Percentiles rank a stretch among this genome's conserved stretches.
Evolutionary conservation across 2,888 invertebrate species (phyloP).

Genomic region (Notodonta ziczac): DNA sequence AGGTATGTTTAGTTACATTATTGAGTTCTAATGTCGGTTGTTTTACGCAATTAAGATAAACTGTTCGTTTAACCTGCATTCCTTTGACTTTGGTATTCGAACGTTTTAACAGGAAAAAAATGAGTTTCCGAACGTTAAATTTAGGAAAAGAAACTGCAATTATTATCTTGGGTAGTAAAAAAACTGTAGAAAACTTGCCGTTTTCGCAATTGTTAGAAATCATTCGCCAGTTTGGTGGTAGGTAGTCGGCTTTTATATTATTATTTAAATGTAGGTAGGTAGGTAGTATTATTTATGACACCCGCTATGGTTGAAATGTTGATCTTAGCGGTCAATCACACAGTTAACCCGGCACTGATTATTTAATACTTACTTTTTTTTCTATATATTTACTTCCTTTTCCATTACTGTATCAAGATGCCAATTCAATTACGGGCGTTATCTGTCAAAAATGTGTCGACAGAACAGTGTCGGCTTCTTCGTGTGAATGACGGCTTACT

Average conservation of each 20-base stretch:
- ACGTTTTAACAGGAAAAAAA: background rate
- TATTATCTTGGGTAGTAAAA: background rate
- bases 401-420: too few species aligned
- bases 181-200: background rate
- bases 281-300: too few species aligned
- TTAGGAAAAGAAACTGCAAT: too few species aligned
- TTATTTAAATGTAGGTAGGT: background rate
- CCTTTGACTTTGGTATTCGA: background rate
- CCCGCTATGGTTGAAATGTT: too few species aligned
- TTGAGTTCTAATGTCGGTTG: constrained; percentile 9
- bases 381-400: too few species aligned
- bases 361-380: too few species aligned
- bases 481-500: too few species aligned
- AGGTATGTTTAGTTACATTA: constrained; percentile 10
- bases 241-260: background rate
- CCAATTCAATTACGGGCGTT: too few species aligned
- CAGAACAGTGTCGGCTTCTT: too few species aligned
- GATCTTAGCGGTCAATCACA: too few species aligned
- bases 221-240: background rate
- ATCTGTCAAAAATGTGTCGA: too few species aligned
- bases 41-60: constrained; percentile 12
- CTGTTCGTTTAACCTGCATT: constrained; percentile 8
- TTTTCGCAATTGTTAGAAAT: constrained; percentile 3
- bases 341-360: too few species aligned
- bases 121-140: background rate